These are phyloP conservation scores for Drosophila lutescens DNA, from an alignment of 2,888 invertebrate genomes.

Conservation along the genomic window DNA sequence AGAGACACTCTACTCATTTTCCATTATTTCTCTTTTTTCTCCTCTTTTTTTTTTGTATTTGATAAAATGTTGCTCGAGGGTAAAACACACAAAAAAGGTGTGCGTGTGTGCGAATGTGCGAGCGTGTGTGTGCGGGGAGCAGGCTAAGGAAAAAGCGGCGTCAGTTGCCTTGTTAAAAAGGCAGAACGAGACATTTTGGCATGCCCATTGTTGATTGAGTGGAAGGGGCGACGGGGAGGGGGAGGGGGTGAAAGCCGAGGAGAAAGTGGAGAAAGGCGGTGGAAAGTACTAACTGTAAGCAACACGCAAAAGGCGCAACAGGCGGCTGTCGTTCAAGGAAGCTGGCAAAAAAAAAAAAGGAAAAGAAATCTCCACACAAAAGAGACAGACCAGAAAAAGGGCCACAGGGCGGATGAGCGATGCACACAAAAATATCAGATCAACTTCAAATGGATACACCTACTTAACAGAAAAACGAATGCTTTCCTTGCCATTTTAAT, in stretches of 20 bases:
- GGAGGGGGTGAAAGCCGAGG: not conserved
- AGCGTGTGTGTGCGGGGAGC: not conserved
- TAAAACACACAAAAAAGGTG: conserved; percentile 38
- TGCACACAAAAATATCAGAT: conserved; percentile 1
- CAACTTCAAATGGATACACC: too few species aligned
- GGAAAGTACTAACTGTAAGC: conserved; percentile 56
- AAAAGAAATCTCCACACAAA: conserved; percentile 23
- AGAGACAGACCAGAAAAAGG: conserved; percentile 17
- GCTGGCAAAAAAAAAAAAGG: not conserved
- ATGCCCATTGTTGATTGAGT: conserved; percentile 58
- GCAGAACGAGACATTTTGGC: conserved; percentile 70
- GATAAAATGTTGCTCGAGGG: conserved; percentile 25
- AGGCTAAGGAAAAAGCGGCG: conserved; percentile 24
- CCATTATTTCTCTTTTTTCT: conserved; percentile 1
- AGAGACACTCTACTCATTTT: conserved; percentile 9
- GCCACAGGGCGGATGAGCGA: conserved; percentile 13
- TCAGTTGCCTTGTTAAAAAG: conserved; percentile 65
- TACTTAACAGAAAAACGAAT: too few species aligned
- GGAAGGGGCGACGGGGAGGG: too few species aligned
- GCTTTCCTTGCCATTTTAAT: too few species aligned
- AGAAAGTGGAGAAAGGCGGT: not conserved
- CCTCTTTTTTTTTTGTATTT: conserved; percentile 15
- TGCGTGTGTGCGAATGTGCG: not conserved
- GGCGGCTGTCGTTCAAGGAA: conserved; percentile 47
- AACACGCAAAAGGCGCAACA: conserved; percentile 78